Evolutionary conservation across 2,888 invertebrate species (phyloP), one percentile per base, ranked within the genome.

Genomic region (Sminthurinus aureus): DNA sequence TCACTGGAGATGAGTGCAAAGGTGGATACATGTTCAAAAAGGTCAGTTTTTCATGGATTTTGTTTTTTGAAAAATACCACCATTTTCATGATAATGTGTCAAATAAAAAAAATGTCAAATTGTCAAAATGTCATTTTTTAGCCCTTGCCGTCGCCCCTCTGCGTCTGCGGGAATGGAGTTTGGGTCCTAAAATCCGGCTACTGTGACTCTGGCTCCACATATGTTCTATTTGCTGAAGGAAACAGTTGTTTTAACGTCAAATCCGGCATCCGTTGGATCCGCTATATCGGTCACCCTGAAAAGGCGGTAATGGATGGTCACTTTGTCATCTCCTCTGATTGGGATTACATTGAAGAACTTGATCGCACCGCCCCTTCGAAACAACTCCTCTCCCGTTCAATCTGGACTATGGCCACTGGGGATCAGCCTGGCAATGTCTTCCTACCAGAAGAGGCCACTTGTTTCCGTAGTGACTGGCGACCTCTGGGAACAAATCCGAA

Each of bases 81-180:
- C n/a, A n/a, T n/a, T n/a, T n/a, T n/a, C n/a, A n/a, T n/a, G n/a
- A n/a, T n/a, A n/a, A n/a, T n/a, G n/a, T n/a, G n/a, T n/a, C n/a
- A n/a, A n/a, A n/a, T n/a, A n/a, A n/a, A n/a, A n/a, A n/a, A n/a
- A n/a, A n/a, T n/a, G n/a, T n/a, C n/a, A n/a, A n/a, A n/a, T n/a
- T n/a, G n/a, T n/a, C n/a, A n/a, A n/a, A n/a, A n/a, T n/a, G n/a
- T n/a, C n/a, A n/a, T n/a, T n/a, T n/a, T n/a, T n/a, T n/a, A 22
- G n/a, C 58, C 77, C 6, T 58, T 77, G 20, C n/a, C 26, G 26
- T 4, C 66, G 9, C 13, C 22, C 20, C 1, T 18, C 26, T 78
- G 78, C 38, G 66, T 78, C 38, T 78, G 78, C 22, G 78, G 78
- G 9, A 78, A 78, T 78, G 78, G 78, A n/a, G 66, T 78, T 24